phyloP scores from a whole-genome alignment of 2,113 vertebrate species.

The Cairina moschata region DNA sequence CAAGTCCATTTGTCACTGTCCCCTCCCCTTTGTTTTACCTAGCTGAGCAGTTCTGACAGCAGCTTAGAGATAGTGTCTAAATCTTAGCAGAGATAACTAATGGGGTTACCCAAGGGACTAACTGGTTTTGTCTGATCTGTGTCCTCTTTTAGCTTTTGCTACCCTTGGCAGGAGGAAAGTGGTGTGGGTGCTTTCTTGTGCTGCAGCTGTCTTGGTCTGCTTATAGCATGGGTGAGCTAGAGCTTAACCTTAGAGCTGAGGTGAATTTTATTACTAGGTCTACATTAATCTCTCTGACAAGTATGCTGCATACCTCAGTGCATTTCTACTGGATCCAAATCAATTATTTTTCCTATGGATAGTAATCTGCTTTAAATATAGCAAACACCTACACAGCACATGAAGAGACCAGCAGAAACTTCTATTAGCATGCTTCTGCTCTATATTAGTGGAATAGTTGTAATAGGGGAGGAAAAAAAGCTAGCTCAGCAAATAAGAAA shows the following conservation, averaged over 20 bases:
- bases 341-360: constrained; percentile 6
- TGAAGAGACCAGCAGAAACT: neutral
- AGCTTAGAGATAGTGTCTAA: neutral
- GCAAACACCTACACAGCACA: neutral
- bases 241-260: constrained; percentile 13
- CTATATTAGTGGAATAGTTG: neutral
- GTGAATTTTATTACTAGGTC: constrained; percentile 27
- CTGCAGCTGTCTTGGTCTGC: neutral
- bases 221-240: neutral
- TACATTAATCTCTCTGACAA: constrained; percentile 7
- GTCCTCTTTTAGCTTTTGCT: neutral
- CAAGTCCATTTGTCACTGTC: neutral
- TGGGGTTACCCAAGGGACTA: neutral
- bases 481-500: neutral
- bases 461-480: neutral
- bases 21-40: neutral
- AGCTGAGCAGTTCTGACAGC: neutral
- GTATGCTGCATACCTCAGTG: neutral
- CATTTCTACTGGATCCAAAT: neutral
- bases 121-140: neutral
- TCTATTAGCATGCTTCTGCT: neutral
- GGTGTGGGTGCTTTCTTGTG: neutral
- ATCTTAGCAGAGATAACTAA: neutral
- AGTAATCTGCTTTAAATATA: constrained; percentile 48
- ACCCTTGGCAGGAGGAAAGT: neutral